These are phyloP conservation scores for Stenotaenia linearis DNA, from an alignment of 2,888 invertebrate species.

Conservation along the genomic window DNA sequence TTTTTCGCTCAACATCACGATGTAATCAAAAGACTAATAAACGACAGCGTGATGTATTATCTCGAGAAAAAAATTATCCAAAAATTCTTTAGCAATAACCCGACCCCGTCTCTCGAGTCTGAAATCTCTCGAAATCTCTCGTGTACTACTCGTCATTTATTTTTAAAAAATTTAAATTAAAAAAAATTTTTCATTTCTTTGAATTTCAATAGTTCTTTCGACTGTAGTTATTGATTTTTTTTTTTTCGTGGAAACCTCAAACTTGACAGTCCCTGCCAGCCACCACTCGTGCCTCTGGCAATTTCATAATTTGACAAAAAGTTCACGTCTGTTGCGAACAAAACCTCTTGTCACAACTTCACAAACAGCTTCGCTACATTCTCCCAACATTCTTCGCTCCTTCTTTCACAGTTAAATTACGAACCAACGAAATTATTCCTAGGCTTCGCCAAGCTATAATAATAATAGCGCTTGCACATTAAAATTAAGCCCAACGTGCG, in stretches of 20 bases:
- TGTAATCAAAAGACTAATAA: neutral
- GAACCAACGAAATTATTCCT: neutral
- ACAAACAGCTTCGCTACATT: neutral
- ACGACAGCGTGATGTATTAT: neutral
- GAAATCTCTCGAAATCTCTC: too few relatives aligned
- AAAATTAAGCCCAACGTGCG: neutral
- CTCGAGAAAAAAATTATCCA: neutral
- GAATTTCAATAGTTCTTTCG: neutral
- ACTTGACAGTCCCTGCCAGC: neutral
- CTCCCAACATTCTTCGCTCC: neutral
- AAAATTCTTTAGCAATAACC: too few relatives aligned
- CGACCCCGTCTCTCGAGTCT: too few relatives aligned
- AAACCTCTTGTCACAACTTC: neutral
- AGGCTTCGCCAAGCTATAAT: neutral
- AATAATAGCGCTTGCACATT: neutral
- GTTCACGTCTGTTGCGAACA: neutral
- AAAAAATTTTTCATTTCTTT: neutral
- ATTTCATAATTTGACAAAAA: conserved; percentile 17
- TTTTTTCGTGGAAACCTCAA: neutral
- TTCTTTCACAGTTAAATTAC: neutral
- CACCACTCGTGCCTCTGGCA: neutral
- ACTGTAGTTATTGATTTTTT: neutral
- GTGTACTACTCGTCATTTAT: too few relatives aligned
- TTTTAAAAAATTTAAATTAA: too few relatives aligned
- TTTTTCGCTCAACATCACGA: neutral